A percentile compares a stretch with the other conserved stretches of the same genome.
Evolutionary conservation across 2,888 invertebrate species (phyloP).

Genomic region (Drosophila recens): DNA sequence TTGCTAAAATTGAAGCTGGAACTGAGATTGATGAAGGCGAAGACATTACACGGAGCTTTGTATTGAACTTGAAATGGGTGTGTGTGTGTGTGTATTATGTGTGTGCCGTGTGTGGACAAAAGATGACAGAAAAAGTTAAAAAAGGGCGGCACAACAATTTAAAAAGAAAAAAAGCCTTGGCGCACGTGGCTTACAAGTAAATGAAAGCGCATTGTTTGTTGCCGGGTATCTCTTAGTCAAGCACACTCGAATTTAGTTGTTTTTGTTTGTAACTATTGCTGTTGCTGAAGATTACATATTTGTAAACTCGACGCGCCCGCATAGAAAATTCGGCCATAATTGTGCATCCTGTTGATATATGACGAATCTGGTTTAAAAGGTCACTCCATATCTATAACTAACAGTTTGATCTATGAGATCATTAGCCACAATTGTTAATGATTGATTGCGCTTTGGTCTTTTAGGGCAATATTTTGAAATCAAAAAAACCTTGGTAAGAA

Average conservation of each 20-base stretch:
- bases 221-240: background rate
- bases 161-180: conserved; percentile 6
- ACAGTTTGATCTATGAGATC: conserved; percentile 9
- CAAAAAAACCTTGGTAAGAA: conserved; percentile 14
- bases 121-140: background rate
- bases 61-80: conserved; percentile 29
- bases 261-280: background rate
- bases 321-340: background rate
- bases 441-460: conserved; percentile 10
- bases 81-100: conserved; percentile 6
- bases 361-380: background rate
- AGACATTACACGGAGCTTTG: conserved; percentile 13
- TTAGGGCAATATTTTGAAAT: conserved; percentile 8
- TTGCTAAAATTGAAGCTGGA: conserved; percentile 4
- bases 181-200: conserved; percentile 21
- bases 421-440: conserved; percentile 20
- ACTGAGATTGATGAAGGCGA: conserved; percentile 19
- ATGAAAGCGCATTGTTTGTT: conserved; percentile 36
- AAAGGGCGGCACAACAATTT: conserved; percentile 3
- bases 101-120: background rate
- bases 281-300: background rate
- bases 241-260: background rate
- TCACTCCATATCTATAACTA: background rate
- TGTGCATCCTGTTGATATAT: conserved; percentile 6
- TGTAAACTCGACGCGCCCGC: background rate